Base-by-base conservation (phyloP, 2,797 vertebrate genomes). In the Rhinatrema bivittatum region DNA sequence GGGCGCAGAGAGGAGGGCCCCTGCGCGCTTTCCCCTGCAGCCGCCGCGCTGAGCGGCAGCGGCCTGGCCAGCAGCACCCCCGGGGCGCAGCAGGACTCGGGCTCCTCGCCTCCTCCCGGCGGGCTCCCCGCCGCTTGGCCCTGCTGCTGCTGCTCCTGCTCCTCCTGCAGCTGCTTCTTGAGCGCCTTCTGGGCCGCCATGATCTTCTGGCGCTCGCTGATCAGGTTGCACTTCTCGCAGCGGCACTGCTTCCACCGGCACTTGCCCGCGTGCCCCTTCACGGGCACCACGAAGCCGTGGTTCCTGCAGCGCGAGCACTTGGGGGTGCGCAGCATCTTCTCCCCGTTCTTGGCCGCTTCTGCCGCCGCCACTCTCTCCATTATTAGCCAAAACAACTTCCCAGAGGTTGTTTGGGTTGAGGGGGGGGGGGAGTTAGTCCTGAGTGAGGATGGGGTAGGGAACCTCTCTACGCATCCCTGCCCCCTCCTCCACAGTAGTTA, bases 131-230 rank as follows among this genome's bases (percentile, higher is more conserved):
- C 17, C 19, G 19, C 10, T 15, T 12, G 4, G 36, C 2, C 10
- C 2, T 25, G 7, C 32, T 10, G 15, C 9, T 25, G 14, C 8
- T 2, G 10, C n/a, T 37, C 53, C 20, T 33, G 24, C 24, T 42
- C 47, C 2, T 72, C 68, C 0, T 51, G 33, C 14, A 39, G 18
- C 53, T 76, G 72, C 24, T 54, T 66, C 46, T 59, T 61, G 36
- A 84, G 66, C 22, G 67, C 46, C 48, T 81, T 84, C 51, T 86
- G 76, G 5, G 72, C 78, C 0, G 79, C 77, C 76, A 79, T 73
- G 65, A 86, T 81, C 68, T 79, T 82, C 70, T 79, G 79, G 23
- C 79, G 67, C 55, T 86, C 72, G 0, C 67, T 46, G 46, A 79
- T 70, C 37, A 86, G 78, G 17, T 62, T 22, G 1, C 74, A 77